Evolutionary conservation across 30 jellyfish, hydroid and myxozoan species (phyloP).

Genomic region (Chrysaora quinquecirrha): DNA sequence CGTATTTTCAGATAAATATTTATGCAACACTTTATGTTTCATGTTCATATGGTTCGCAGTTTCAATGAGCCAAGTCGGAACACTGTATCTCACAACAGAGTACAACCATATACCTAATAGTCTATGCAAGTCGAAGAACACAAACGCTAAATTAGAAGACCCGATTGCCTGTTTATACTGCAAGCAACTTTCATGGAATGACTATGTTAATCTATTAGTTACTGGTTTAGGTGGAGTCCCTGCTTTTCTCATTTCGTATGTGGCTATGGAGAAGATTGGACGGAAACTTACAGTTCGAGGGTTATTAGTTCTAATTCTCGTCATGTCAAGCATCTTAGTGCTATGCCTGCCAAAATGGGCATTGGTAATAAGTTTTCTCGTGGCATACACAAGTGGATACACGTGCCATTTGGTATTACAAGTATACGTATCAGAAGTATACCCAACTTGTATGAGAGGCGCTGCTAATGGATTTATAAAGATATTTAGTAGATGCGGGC

Average conservation of each 20-base stretch:
- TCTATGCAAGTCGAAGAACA: slow-evolving; percentile 13
- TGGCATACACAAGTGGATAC: slow-evolving; percentile 73
- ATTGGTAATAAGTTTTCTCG: slow-evolving; percentile 46
- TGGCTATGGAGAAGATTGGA: slow-evolving; percentile 71
- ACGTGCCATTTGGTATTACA: slow-evolving; percentile 66
- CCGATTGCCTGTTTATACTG: slow-evolving; percentile 70
- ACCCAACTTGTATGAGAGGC: slow-evolving; percentile 66
- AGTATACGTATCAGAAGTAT: slow-evolving; percentile 65
- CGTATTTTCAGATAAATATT: slow-evolving; percentile 44
- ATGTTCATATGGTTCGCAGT: slow-evolving; percentile 71
- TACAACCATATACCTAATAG: slow-evolving; percentile 62
- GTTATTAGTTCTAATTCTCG: slow-evolving; percentile 36
- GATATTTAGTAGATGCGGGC: slow-evolving; percentile 65
- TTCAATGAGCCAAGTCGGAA: slow-evolving; percentile 77
- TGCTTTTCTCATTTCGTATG: slow-evolving; percentile 57
- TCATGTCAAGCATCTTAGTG: slow-evolving; percentile 60
- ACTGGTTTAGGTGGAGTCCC: slow-evolving; percentile 75
- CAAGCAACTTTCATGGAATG: slow-evolving; percentile 45
- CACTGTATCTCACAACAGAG: slow-evolving; percentile 64
- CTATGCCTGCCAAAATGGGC: slow-evolving; percentile 74
- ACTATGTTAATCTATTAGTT: slow-evolving; percentile 48
- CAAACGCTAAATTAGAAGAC: slow-evolving; percentile 45
- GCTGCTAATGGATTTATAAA: slow-evolving; percentile 66
- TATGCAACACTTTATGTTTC: slow-evolving; percentile 56
- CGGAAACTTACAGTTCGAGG: slow-evolving; percentile 63